Base-by-base conservation (phyloP, 2,888 invertebrate species). In the Chaetoderma sp. region DNA sequence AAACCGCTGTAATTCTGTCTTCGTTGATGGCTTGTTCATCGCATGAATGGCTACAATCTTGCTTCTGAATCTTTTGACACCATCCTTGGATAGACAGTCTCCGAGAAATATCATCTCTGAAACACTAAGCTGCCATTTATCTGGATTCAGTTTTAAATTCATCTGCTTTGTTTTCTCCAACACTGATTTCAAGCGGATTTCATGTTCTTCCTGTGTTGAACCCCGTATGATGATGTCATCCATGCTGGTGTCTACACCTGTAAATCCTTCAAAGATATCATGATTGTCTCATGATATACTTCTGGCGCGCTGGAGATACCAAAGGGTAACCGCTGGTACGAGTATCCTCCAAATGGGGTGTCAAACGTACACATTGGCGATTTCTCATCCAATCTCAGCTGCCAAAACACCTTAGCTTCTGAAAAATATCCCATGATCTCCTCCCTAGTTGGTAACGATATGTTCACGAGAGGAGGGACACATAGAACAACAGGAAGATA, bases 41-140 rank as follows among this genome's bases (percentile, higher is more conserved):
- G 2, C 49, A 23, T 47, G 21, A 27, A 47, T 47, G 23, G 16
- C 16, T 52, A 27, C 52, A 10, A 52, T n/a, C 62, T 80, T 78
- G 6, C 68, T 45, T 6, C 70, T 64, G 42, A 74, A 65, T n/a
- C 74, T 72, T 60, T 63, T 61, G 4, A 74, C 61, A 23, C 76
- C 77, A 21, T 75, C 47, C 25, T 44, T 23, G 25, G 59, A 59
- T 2, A 59, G 23, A 21, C 23, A 32, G 13, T 59, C 32, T 16
- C 59, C 59, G 25, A 56, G 21, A 33, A 5, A 56, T 21, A n/a
- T 33, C 3, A 56, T n/a, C 6, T 32, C 18, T 39, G 21, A 8
- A 1, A 60, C 32, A 32, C 52, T 18, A n/a, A 61, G 18, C 23
- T 61, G 25, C 18, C 25, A 33, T 27, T 62, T 59, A 21, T 32